Conservation (phyloP, 2,113 vertebrate species). For the Nycticryphes semicollaris region DNA sequence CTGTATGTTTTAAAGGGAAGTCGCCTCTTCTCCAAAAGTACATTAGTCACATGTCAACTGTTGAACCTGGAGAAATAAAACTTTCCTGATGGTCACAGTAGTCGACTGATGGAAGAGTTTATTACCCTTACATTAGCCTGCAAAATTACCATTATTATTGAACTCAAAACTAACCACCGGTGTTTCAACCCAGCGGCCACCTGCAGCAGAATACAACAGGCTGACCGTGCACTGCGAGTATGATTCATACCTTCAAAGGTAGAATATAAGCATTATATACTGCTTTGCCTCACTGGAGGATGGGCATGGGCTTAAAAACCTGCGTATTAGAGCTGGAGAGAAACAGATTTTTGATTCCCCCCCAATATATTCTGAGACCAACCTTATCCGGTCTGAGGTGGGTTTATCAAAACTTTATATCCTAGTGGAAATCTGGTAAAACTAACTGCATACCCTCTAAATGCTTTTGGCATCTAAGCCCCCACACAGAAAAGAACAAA, state of each 20-base stretch:
- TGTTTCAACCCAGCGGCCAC: not conserved
- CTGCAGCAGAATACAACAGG: not conserved
- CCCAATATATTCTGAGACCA: not conserved
- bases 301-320: not conserved
- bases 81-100: constrained; percentile 13
- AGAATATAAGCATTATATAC: not conserved
- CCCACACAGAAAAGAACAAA: not conserved
- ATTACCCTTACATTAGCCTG: not conserved
- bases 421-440: not conserved
- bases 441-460: not conserved
- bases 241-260: not conserved
- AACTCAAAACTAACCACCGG: not conserved
- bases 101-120: not conserved
- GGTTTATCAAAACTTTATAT: not conserved
- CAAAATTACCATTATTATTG: not conserved
- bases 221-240: not conserved
- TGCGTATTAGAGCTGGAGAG: not conserved
- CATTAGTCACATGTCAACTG: constrained; percentile 8
- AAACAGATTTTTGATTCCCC: not conserved
- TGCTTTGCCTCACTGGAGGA: not conserved
- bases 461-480: not conserved
- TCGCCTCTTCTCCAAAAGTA: not conserved
- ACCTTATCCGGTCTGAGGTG: not conserved
- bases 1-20: not conserved
- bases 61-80: constrained; percentile 32